Conservation (phyloP, 2,113 vertebrate species). For the Eulacestoma nigropectus region DNA sequence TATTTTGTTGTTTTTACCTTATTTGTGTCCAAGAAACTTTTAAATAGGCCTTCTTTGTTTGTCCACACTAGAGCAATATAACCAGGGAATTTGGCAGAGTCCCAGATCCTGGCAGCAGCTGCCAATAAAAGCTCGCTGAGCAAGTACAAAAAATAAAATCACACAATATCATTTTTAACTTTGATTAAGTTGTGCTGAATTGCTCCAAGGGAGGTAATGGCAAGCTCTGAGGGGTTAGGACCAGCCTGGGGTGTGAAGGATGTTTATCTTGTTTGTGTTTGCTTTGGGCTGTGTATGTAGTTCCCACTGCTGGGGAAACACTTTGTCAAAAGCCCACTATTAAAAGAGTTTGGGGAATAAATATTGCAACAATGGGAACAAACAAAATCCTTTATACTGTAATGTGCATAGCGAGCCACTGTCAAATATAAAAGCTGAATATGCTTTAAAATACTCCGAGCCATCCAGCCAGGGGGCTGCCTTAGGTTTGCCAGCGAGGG, state of each 20-base stretch:
- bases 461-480: rapidly evolving
- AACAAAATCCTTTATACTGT: neutral
- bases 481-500: neutral
- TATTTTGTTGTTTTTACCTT: slow-evolving; percentile 27
- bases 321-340: neutral
- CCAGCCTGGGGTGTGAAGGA: neutral
- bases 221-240: neutral
- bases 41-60: slow-evolving; percentile 52
- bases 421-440: neutral
- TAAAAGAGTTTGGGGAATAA: neutral
- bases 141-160: slow-evolving; percentile 50
- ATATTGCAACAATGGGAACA: neutral
- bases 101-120: slow-evolving; percentile 38
- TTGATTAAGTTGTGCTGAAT: slow-evolving; percentile 44
- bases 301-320: slow-evolving; percentile 35
- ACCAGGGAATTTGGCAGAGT: slow-evolving; percentile 22
- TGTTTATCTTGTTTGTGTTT: slow-evolving; percentile 44
- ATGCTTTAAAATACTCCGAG: neutral
- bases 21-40: slow-evolving; percentile 28
- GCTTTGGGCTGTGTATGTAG: neutral
- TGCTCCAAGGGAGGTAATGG: slow-evolving; percentile 41
- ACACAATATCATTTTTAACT: slow-evolving; percentile 50
- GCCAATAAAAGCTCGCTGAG: slow-evolving; percentile 38
- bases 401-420: neutral
- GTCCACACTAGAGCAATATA: slow-evolving; percentile 34